Percentiles rank a stretch among this genome's conserved stretches.
Conservation (phyloP, 2,888 invertebrate species). For the Dynastes grantii region DNA sequence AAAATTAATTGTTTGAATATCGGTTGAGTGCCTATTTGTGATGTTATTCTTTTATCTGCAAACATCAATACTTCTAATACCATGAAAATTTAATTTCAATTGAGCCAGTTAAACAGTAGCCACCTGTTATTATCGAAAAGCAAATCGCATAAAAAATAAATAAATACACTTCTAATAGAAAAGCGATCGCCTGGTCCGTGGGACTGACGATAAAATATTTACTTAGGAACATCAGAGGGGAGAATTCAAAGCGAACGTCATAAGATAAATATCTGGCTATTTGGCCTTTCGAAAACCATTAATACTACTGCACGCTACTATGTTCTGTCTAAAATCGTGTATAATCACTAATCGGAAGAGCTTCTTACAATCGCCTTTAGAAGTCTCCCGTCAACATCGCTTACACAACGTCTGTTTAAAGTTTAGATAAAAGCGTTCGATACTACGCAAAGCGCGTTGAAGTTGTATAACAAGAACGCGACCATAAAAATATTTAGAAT, state of each 20-base stretch:
- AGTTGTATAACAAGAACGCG: conserved; percentile 18
- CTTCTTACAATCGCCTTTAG: background rate
- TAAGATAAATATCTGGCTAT: conserved; percentile 9
- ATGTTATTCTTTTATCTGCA: too few species aligned
- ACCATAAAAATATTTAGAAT: conserved; percentile 22
- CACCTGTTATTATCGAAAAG: too few species aligned
- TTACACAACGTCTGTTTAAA: conserved; percentile 25
- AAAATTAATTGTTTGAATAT: too few species aligned
- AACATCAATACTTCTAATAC: too few species aligned
- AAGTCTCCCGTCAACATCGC: conserved; percentile 7
- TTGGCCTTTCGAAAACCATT: conserved; percentile 1
- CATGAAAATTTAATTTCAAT: too few species aligned
- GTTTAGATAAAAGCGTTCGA: conserved; percentile 9
- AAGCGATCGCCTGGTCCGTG: background rate
- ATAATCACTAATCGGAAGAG: conserved; percentile 15
- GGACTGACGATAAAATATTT: conserved; percentile 8
- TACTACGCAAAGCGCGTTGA: conserved; percentile 15
- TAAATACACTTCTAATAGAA: too few species aligned
- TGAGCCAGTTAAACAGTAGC: too few species aligned
- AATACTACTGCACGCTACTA: background rate
- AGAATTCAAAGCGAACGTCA: conserved; percentile 18
- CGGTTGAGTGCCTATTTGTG: too few species aligned
- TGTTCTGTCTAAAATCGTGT: conserved; percentile 14
- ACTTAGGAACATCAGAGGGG: conserved; percentile 26
- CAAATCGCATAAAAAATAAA: too few species aligned